Conservation (phyloP, 2,113 vertebrate species). For the Girardinichthys multiradiatus region DNA sequence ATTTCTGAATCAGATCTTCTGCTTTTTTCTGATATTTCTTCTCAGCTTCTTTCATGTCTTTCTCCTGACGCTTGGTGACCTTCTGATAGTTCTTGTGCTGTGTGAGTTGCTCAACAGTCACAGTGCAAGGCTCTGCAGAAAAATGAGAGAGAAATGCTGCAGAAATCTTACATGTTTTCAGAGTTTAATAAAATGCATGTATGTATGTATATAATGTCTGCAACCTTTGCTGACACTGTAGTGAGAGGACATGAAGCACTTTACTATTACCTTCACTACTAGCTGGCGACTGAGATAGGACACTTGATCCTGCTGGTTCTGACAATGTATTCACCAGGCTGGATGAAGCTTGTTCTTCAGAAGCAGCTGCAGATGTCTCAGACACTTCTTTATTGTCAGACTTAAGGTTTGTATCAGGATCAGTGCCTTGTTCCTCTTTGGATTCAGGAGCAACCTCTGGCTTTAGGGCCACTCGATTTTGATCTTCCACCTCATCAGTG, state of each 20-base stretch:
- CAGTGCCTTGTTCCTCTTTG: slow-evolving; percentile 1
- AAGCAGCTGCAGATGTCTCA: background rate
- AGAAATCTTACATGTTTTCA: slow-evolving; percentile 1
- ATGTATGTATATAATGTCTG: no score
- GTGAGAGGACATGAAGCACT: background rate
- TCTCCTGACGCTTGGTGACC: slow-evolving; percentile 91
- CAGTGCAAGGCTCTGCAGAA: slow-evolving; percentile 83
- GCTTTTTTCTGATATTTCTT: slow-evolving; percentile 85
- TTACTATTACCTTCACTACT: slow-evolving; percentile 47
- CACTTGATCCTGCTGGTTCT: slow-evolving; percentile 18
- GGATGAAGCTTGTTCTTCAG: slow-evolving; percentile 14
- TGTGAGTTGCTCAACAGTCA: slow-evolving; percentile 85
- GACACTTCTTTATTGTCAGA: slow-evolving; percentile 13
- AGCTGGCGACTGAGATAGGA: slow-evolving; percentile 14
- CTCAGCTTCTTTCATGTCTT: slow-evolving; percentile 88
- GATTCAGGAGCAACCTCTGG: slow-evolving; percentile 32
- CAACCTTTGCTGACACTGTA: background rate
- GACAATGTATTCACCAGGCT: background rate
- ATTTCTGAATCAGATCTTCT: slow-evolving; percentile 89
- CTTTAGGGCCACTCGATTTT: background rate
- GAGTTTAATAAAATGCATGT: slow-evolving; percentile 7
- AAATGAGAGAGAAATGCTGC: slow-evolving; percentile 13
- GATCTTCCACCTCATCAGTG: slow-evolving; percentile 5
- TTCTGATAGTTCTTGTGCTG: slow-evolving; percentile 89
- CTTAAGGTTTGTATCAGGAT: slow-evolving; percentile 26